Base-by-base conservation (phyloP, 2,797 vertebrate species). In the Tenualosa thibaudeaui region DNA sequence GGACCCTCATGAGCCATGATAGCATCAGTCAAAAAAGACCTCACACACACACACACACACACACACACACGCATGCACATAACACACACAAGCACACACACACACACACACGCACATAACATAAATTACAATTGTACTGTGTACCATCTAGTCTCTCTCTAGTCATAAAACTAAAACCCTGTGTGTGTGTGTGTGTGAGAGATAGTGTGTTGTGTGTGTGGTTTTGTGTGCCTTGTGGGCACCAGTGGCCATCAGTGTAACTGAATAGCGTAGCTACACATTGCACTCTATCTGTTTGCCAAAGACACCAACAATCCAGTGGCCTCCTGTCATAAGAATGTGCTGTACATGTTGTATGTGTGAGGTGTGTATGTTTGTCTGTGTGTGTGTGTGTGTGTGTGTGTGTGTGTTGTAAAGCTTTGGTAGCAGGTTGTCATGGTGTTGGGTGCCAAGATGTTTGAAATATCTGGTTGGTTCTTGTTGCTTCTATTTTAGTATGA, bases 371-470 rank as follows among this genome's bases (percentile, higher is more conserved):
- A 1, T 26, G n/a, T 26, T 7, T 65, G 58, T 31, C n/a, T 65
- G 62, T 65, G 62, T 31, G 24, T 31, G 24, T 31, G 24, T 26
- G 24, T 9, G 60, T 31, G 8, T 31, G 24, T 65, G 24, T 65
- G 24, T 65, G 62, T 26, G 24, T 26, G 60, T 65, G 62, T 65
- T 9, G 62, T 24, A 31, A 1, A 31, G 62, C 62, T n/a, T 13
- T 65, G 62, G 62, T 65, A 65, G 26, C 62, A 65, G 62, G 62
- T 65, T 65, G 62, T 24, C 62, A 65, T 65, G 62, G 62, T 65
- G 62, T 65, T 65, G 19, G 24, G 24, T 65, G 62, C 8, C 24
- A 26, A 24, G 60, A 65, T 65, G 60, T 65, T 65, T 65, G 60
- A 65, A 65, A 65, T 65, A 65, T 24, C 60, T 65, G 60, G n/a